Evolutionary conservation across 2,888 invertebrate species (phyloP).

Genomic region (Saturnia pavonia): DNA sequence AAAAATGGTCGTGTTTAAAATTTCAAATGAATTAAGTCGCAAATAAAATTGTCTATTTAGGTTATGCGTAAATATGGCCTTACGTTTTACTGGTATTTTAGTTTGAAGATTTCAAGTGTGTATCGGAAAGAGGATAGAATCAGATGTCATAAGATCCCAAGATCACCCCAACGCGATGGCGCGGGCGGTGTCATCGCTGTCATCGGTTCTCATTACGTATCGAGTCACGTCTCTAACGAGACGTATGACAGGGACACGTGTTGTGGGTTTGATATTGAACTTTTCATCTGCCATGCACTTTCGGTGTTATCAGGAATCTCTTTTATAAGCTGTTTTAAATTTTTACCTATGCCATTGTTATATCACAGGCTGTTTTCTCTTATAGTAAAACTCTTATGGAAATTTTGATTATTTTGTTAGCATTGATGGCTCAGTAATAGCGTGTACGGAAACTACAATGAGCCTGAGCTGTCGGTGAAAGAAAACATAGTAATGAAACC

Average conservation of each 20-base stretch:
- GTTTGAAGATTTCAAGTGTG: background rate
- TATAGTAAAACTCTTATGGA: too few relatives aligned
- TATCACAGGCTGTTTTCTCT: too few relatives aligned
- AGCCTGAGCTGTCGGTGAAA: too few relatives aligned
- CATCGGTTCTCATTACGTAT: conserved; percentile 31
- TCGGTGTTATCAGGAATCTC: conserved; percentile 9
- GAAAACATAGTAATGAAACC: too few relatives aligned
- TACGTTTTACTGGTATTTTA: background rate
- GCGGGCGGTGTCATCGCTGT: conserved; percentile 10
- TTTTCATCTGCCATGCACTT: conserved; percentile 24
- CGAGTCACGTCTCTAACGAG: conserved; percentile 34
- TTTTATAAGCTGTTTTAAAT: background rate
- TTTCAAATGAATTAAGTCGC: too few relatives aligned
- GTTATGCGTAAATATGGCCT: background rate
- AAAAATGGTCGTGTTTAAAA: too few relatives aligned
- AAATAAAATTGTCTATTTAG: background rate
- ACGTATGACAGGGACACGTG: conserved; percentile 27
- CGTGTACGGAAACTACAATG: too few relatives aligned
- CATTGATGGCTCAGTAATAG: too few relatives aligned
- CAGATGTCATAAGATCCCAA: conserved; percentile 11
- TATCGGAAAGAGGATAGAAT: conserved; percentile 5
- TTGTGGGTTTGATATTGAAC: conserved; percentile 26
- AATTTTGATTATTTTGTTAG: too few relatives aligned
- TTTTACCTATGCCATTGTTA: background rate
- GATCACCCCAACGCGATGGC: background rate